Evolutionary conservation across 2,888 invertebrate species (phyloP).

Genomic region (Eupithecia tripunctaria): DNA sequence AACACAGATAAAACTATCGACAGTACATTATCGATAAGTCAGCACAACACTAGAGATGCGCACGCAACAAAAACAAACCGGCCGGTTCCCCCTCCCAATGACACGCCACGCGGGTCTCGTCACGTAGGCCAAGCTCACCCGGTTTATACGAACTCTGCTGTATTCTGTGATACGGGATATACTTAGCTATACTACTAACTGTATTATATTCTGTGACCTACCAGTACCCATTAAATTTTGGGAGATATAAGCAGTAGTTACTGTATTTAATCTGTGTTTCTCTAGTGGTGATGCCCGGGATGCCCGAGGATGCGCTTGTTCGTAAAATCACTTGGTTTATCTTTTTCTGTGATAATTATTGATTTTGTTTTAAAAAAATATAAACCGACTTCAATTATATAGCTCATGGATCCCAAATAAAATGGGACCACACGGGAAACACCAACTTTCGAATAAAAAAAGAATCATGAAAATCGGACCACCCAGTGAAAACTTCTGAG

Average conservation of each 20-base stretch:
- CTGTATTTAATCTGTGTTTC: background rate
- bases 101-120: slow-evolving; percentile 77
- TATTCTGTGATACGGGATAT: slow-evolving; percentile 38
- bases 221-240: background rate
- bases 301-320: background rate
- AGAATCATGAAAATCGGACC: too few species aligned
- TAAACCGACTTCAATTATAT: too few species aligned
- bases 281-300: background rate
- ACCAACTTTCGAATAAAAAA: too few species aligned
- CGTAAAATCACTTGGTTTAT: too few species aligned
- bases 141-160: background rate
- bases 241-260: background rate
- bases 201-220: background rate
- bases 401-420: too few species aligned
- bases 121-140: slow-evolving; percentile 74
- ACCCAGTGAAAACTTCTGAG: too few species aligned
- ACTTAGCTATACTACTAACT: background rate
- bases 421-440: too few species aligned
- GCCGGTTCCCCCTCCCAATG: slow-evolving; percentile 59
- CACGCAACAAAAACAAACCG: slow-evolving; percentile 73
- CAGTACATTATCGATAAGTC: slow-evolving; percentile 48
- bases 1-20: slow-evolving; percentile 14
- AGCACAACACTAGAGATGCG: slow-evolving; percentile 61
- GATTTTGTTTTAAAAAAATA: too few species aligned
- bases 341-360: too few species aligned